Evolutionary conservation across 2,113 vertebrate species (phyloP).

Genomic region (Phyllostomus discolor): DNA sequence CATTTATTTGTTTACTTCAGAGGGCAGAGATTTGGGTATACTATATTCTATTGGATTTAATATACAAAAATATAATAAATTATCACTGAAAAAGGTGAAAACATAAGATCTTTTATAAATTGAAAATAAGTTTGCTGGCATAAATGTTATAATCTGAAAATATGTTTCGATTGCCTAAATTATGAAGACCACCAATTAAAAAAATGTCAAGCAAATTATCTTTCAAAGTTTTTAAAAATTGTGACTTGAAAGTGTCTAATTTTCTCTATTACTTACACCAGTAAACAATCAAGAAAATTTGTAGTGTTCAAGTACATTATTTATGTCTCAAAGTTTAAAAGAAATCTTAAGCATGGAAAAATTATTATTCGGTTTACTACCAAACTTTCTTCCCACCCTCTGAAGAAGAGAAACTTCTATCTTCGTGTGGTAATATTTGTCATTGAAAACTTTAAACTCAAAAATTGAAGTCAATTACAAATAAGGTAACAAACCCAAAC

Average conservation of each 20-base stretch:
- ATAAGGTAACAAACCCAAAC: not conserved
- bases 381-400: not conserved
- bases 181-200: not conserved
- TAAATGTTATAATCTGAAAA: slow-evolving; percentile 11
- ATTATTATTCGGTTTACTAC: not conserved
- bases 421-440: not conserved
- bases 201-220: not conserved
- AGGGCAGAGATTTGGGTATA: not conserved
- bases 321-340: not conserved
- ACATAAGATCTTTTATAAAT: not conserved
- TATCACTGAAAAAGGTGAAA: not conserved
- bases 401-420: not conserved
- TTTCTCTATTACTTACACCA: not conserved
- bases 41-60: not conserved
- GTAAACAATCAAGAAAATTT: not conserved
- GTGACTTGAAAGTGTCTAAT: not conserved
- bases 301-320: not conserved
- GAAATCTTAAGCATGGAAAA: not conserved
- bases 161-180: not conserved
- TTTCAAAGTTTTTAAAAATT: not conserved
- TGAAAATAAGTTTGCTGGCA: not conserved
- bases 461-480: not conserved
- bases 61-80: not conserved
- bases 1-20: not conserved
- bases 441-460: not conserved